These are phyloP conservation scores for Melinaea menophilus DNA, from an alignment of 2,888 invertebrate genomes.

Conservation along the genomic window DNA sequence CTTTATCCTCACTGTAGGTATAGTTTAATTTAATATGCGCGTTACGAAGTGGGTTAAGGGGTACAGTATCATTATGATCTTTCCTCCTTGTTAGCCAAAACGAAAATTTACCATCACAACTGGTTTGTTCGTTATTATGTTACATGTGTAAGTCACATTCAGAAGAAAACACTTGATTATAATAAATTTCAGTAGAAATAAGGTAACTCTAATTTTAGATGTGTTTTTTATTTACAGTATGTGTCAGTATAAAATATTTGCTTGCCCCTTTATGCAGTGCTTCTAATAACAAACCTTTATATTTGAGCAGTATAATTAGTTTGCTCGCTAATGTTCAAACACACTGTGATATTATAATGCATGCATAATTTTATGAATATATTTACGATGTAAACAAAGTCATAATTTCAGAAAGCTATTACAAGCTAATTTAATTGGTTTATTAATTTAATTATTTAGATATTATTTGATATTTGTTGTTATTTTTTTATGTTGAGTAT, in stretches of 20 bases:
- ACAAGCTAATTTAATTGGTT: not conserved
- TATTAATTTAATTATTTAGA: not conserved
- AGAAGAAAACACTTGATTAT: no score
- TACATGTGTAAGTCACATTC: no score
- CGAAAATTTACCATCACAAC: conserved; percentile 15
- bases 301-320: conserved; percentile 60
- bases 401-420: not conserved
- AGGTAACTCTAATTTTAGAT: no score
- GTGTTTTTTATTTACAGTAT: not conserved
- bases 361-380: conserved; percentile 8
- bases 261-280: not conserved
- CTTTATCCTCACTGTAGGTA: conserved; percentile 55
- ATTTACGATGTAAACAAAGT: conserved; percentile 4
- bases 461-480: conserved; percentile 15
- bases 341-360: conserved; percentile 5
- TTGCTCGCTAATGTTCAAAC: conserved; percentile 25
- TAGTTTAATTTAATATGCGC: conserved; percentile 64
- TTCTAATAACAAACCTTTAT: conserved; percentile 32
- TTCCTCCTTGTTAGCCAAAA: conserved; percentile 19
- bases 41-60: conserved; percentile 55
- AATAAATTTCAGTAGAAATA: no score
- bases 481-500: conserved; percentile 17
- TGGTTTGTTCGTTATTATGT: conserved; percentile 8
- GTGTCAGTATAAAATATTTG: not conserved
- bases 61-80: conserved; percentile 35